phyloP scores from a whole-genome alignment of 2,797 vertebrate species.

The Galaxias olidus region DNA sequence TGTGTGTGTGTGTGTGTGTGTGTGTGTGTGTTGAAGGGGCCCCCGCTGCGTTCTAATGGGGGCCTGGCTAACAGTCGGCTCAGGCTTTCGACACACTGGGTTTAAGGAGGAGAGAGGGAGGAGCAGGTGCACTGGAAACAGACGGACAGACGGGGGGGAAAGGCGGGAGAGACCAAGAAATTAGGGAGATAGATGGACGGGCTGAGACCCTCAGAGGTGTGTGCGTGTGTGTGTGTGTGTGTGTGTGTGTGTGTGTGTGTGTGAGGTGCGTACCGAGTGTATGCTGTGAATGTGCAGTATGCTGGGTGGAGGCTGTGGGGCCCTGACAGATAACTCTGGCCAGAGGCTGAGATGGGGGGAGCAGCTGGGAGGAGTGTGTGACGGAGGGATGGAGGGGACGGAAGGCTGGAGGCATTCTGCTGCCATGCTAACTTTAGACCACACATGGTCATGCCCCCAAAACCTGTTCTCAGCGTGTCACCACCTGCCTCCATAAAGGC shows the following conservation, averaged over 20 bases:
- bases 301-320: conserved; percentile 46
- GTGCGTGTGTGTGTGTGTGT: conserved; percentile 18
- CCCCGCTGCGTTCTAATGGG: conserved; percentile 72
- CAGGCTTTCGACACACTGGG: conserved; percentile 69
- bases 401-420: conserved; percentile 47
- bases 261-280: conserved; percentile 25
- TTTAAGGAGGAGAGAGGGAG: conserved; percentile 52
- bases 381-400: conserved; percentile 25
- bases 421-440: conserved; percentile 73
- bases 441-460: conserved; percentile 68
- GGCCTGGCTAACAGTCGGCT: conserved; percentile 68
- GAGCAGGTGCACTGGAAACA: conserved; percentile 56
- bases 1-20: conserved; percentile 1
- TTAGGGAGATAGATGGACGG: conserved; percentile 7
- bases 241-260: conserved; percentile 32
- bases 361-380: conserved; percentile 66
- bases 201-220: conserved; percentile 29
- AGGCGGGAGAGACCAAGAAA: conserved; percentile 42
- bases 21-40: conserved; percentile 62
- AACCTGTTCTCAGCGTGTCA: conserved; percentile 70
- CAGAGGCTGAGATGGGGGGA: conserved; percentile 67
- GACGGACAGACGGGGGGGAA: conserved; percentile 22
- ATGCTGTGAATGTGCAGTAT: conserved; percentile 53
- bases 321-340: conserved; percentile 66
- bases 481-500: conserved; percentile 58